Evolutionary conservation across 1,140 invertebrate genomes (phyloP), one percentile per base, ranked within the genome.

Genomic region (Caenorhabditis brenneri): DNA sequence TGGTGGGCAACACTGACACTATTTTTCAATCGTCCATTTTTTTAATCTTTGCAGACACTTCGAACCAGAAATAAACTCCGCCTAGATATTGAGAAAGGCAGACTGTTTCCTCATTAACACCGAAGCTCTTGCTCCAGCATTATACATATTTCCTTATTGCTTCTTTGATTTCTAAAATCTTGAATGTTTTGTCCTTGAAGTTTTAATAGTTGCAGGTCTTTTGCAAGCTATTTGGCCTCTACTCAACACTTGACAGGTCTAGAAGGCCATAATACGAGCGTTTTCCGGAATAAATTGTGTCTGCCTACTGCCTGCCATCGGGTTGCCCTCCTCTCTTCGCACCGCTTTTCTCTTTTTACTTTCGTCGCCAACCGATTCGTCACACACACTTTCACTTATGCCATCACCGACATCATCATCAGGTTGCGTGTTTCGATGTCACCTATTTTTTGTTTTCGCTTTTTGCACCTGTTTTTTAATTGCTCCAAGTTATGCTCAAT

Each of bases 261-360:
- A 74, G 65, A 74, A 74, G 65, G 65, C 65, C 65, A 74, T 74
- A 74, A 74, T 74, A 74, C 65, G 65, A 74, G 65, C 65, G 65
- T 74, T 74, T 74, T 74, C 65, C 65, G 65, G 65, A 74, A 74
- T 74, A 74, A 74, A 74, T 74, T 74, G 65, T 74, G 65, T 74
- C 65, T 74, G 65, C 65, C 65, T 42, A 74, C 65, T n/a, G 15
- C 16, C 31, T 74, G 58, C 58, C 58, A 58, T 29, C 24, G 60
- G 60, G n/a, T n/a, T 65, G 60, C 60, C 65, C 22, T 42, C 65
- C 33, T 5, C 65, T 6, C 36, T 74, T 74, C 36, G 10, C 24
- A 9, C 22, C 49, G 49, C 19, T 65, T 36, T 7, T 36, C 33
- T 65, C 33, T 74, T 74, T 74, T 42, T 74, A 74, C 65, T 74